phyloP scores from a whole-genome alignment of 2,113 vertebrate genomes.

The Spilogale gracilis region DNA sequence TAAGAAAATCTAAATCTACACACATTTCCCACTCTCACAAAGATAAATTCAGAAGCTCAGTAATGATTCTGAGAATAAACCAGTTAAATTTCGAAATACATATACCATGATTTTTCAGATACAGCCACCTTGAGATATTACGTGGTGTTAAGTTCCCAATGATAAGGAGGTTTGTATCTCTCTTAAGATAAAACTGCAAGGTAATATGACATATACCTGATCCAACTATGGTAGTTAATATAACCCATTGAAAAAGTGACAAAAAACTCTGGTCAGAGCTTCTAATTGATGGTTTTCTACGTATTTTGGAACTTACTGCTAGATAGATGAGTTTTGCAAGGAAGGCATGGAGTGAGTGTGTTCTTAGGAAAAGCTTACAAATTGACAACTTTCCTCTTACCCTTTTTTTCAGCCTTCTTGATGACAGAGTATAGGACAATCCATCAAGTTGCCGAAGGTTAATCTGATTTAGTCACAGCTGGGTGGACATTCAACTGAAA shows the following conservation, averaged over 20 bases:
- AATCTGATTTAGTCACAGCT: conserved; percentile 40
- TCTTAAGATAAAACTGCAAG: not conserved
- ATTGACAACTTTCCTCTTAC: not conserved
- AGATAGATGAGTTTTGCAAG: not conserved
- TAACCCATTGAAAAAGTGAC: conserved; percentile 1
- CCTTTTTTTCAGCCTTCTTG: not conserved
- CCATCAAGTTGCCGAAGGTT: conserved; percentile 57
- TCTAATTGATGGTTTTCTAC: not conserved
- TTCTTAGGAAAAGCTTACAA: not conserved
- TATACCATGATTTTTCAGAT: not conserved
- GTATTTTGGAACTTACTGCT: not conserved
- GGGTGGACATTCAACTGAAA: conserved; percentile 61
- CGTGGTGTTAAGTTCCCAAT: not conserved
- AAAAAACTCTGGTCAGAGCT: not conserved
- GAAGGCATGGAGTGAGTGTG: not conserved
- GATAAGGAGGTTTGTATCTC: not conserved
- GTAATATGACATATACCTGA: not conserved
- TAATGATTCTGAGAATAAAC: not conserved
- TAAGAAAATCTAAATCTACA: not conserved
- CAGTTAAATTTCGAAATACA: not conserved
- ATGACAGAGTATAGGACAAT: conserved; percentile 50
- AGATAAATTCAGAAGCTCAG: not conserved
- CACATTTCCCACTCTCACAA: not conserved
- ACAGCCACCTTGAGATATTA: not conserved
- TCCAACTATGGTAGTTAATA: not conserved